Conservation (phyloP, 2,797 vertebrate genomes). For the Sparidentex hasta region DNA sequence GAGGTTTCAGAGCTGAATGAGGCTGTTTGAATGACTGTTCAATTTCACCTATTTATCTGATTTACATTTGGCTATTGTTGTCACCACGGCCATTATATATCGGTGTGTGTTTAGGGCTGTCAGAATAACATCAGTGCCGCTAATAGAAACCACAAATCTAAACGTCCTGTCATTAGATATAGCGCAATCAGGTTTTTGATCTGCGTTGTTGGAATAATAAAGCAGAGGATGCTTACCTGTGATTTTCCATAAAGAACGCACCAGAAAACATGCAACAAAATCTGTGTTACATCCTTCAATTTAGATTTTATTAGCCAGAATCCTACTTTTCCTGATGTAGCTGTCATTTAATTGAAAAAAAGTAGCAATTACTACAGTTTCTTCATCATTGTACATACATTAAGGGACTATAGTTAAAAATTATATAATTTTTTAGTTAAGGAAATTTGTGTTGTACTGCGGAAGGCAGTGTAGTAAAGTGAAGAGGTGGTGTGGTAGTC, state of each 20-base stretch:
- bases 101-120: constrained; percentile 29
- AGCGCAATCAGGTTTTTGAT: neutral
- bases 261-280: neutral
- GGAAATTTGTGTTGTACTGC: neutral
- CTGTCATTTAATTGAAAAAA: neutral
- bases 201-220: neutral
- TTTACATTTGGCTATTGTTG: constrained; percentile 77
- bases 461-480: neutral
- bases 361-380: neutral
- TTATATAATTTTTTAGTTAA: neutral
- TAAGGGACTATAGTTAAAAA: too few species aligned
- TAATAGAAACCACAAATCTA: constrained; percentile 54
- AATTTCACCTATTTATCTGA: constrained; percentile 78
- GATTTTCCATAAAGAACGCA: neutral
- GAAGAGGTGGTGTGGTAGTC: neutral
- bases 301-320: neutral
- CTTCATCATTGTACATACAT: neutral
- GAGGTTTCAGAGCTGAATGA: constrained; percentile 63
- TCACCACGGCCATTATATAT: constrained; percentile 28
- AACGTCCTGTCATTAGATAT: constrained; percentile 9
- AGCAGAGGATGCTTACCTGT: neutral
- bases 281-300: neutral
- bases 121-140: constrained; percentile 43
- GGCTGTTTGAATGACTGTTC: constrained; percentile 72
- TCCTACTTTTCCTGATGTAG: neutral